Percentiles rank a stretch among this genome's conserved stretches.
These are phyloP conservation scores for Danaus chrysippus DNA, from an alignment of 2,888 invertebrate species.

Conservation along the genomic window DNA sequence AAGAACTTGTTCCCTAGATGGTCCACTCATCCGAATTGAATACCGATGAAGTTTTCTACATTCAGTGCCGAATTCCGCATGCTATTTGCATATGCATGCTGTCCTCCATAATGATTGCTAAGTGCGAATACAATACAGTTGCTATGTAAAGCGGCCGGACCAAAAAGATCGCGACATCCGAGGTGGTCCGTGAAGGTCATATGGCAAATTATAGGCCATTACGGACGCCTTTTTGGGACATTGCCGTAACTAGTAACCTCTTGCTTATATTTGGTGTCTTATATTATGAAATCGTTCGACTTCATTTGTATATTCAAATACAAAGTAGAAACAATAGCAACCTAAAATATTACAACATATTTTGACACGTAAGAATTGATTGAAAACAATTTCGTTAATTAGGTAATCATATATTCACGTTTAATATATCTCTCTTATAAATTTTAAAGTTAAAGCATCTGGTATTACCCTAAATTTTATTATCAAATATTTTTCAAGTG, in stretches of 20 bases:
- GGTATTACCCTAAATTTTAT: no score
- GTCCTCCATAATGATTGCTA: slow-evolving; percentile 9
- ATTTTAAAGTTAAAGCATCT: no score
- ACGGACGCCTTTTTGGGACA: slow-evolving; percentile 18
- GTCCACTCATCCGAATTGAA: slow-evolving; percentile 22
- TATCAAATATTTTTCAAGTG: no score
- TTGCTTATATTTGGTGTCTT: slow-evolving; percentile 6
- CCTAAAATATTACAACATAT: no score
- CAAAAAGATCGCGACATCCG: not conserved
- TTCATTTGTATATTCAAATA: no score
- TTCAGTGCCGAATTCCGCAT: slow-evolving; percentile 21
- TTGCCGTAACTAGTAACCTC: slow-evolving; percentile 4
- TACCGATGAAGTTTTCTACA: slow-evolving; percentile 28
- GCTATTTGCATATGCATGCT: slow-evolving; percentile 28
- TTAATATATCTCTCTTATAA: no score
- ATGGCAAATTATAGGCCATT: slow-evolving; percentile 17
- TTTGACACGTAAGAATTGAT: not conserved
- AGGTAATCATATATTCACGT: no score
- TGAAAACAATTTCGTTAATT: not conserved
- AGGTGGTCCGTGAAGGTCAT: slow-evolving; percentile 22
- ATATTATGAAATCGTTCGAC: not conserved
- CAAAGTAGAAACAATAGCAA: no score
- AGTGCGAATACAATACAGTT: slow-evolving; percentile 20
- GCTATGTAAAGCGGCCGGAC: not conserved
- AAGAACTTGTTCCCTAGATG: slow-evolving; percentile 18